These are phyloP conservation scores for Squalus acanthias DNA, from an alignment of 2,797 vertebrate genomes.

Conservation along the genomic window DNA sequence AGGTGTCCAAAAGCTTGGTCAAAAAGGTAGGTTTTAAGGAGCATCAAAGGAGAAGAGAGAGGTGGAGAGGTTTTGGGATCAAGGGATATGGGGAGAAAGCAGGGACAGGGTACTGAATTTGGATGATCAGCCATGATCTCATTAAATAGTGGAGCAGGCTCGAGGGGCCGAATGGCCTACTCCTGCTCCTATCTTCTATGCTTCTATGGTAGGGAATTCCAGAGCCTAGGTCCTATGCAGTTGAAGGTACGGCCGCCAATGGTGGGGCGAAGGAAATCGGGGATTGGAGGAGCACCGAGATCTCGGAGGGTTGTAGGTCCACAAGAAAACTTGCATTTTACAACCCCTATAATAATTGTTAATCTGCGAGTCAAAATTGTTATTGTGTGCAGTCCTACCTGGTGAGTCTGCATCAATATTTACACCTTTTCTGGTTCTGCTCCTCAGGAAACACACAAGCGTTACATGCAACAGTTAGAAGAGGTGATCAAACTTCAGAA, in stretches of 20 bases:
- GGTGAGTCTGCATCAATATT: background rate
- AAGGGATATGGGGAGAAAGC: background rate
- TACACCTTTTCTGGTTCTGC: background rate
- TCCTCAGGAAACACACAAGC: slow-evolving; percentile 75
- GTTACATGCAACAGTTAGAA: slow-evolving; percentile 80
- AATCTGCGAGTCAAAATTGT: background rate
- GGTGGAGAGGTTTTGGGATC: background rate
- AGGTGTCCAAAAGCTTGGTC: background rate
- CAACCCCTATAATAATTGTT: background rate
- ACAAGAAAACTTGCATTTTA: background rate
- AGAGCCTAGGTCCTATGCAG: background rate
- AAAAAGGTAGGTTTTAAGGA: background rate
- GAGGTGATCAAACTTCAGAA: slow-evolving; percentile 82
- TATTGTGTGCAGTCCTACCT: background rate
- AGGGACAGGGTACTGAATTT: background rate
- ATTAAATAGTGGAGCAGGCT: no score
- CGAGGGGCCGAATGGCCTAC: no score
- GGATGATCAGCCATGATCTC: no score
- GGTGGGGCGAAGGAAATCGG: background rate
- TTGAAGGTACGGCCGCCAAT: background rate
- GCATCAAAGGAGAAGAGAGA: no score
- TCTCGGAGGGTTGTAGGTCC: background rate
- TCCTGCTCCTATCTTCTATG: no score
- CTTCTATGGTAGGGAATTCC: background rate
- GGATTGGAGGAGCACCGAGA: background rate